Percentiles rank a stretch among this genome's conserved stretches.
Conservation (phyloP, 2,888 invertebrate species). For the Drosophila tanythrix region DNA sequence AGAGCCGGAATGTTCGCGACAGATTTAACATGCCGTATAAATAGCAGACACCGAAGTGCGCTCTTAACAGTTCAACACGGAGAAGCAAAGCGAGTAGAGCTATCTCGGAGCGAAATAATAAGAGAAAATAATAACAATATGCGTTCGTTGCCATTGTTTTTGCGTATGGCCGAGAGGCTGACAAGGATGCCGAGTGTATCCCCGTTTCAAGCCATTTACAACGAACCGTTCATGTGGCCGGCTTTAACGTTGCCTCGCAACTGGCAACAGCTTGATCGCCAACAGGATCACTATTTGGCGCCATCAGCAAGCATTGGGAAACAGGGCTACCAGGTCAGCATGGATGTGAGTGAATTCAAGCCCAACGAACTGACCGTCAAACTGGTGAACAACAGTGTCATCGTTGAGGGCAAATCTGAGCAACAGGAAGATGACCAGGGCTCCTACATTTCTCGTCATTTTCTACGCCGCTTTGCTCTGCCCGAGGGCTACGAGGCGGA, state of each 20-base stretch:
- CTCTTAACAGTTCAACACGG: constrained; percentile 39
- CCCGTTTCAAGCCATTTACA: constrained; percentile 57
- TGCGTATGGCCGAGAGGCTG: constrained; percentile 77
- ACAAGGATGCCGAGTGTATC: constrained; percentile 58
- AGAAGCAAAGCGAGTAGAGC: constrained; percentile 22
- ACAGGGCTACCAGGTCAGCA: constrained; percentile 89
- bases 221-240: constrained; percentile 56
- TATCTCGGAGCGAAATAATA: background rate
- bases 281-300: constrained; percentile 54
- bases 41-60: constrained; percentile 31
- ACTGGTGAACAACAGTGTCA: constrained; percentile 89
- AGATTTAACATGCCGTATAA: constrained; percentile 47
- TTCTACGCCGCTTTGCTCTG: constrained; percentile 90
- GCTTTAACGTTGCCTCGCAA: constrained; percentile 40
- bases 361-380: constrained; percentile 92
- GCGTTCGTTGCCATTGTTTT: constrained; percentile 80
- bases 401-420: constrained; percentile 91
- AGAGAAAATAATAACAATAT: constrained; percentile 49
- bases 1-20: constrained; percentile 52
- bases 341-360: constrained; percentile 92
- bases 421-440: constrained; percentile 90
- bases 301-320: constrained; percentile 85
- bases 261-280: constrained; percentile 60
- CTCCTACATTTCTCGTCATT: constrained; percentile 90
- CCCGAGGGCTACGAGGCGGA: constrained; percentile 91